Evolutionary conservation across 2,797 vertebrate genomes (phyloP), one percentile per base, ranked within the genome.

Genomic region (Erpetoichthys calabaricus): DNA sequence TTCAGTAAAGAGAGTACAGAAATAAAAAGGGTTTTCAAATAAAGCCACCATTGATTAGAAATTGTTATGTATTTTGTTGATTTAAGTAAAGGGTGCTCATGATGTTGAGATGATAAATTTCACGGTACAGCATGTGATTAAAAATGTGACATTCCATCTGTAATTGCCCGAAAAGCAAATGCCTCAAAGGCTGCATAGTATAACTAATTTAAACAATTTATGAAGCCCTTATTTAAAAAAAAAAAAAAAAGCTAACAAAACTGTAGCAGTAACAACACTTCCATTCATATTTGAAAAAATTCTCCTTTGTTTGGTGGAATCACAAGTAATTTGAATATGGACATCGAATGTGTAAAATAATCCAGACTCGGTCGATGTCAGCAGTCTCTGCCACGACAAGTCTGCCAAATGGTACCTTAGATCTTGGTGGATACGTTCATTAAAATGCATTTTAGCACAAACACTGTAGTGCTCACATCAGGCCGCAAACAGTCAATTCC

Each of bases 201-300:
- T 82, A 88, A 90, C 89, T 69, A 94, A 95, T 97, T 88, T 85
- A 92, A 90, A 89, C 90, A 86, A 94, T 90, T 82, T 84, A 63
- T 74, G 80, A 84, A 87, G 87, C 83, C 82, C 86, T 89, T 84
- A 90, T 89, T 83, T 69, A 78, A 49, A 7, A 49, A 49, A 49
- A 42, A n/a, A n/a, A 49, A 49, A 74, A 85, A 85, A 86, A 81
- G 80, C 80, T 76, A 73, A 54, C 65, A 77, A 76, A 74, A 76
- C 69, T 68, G 4, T 70, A 79, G 70, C 80, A 63, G 69, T 68
- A 71, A 89, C 85, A 85, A 75, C 74, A 62, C 53, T 54, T 67
- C 80, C 72, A 84, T 84, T 84, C 77, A 84, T 71, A 73, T 71
- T 70, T 75, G 74, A 80, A 80, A 80, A 86, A 80, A 51, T 4